Percentiles rank a stretch among this genome's conserved stretches.
Evolutionary conservation across 2,113 vertebrate species (phyloP).

Genomic region (Piaya cayana): DNA sequence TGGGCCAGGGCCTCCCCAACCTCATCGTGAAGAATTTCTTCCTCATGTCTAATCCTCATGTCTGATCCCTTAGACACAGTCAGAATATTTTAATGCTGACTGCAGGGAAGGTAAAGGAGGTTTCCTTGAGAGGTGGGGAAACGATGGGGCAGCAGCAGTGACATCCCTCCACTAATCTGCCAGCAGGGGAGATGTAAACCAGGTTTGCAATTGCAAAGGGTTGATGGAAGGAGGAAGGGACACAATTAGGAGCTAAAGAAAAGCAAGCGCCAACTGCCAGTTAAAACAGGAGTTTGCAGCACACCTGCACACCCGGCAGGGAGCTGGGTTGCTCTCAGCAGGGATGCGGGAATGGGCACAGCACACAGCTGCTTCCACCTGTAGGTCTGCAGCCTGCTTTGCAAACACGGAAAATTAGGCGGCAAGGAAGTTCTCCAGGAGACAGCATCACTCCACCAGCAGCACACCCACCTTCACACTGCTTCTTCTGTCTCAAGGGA

Average conservation of each 20-base stretch:
- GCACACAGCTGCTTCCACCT: neutral
- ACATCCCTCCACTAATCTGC: neutral
- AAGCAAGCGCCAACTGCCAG: neutral
- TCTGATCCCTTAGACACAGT: neutral
- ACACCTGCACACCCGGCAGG: neutral
- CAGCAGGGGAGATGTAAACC: neutral
- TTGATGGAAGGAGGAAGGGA: neutral
- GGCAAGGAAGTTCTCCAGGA: neutral
- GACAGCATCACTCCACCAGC: neutral
- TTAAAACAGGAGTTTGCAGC: neutral
- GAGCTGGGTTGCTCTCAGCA: neutral
- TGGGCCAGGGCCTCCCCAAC: too few species aligned
- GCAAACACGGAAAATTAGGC: neutral
- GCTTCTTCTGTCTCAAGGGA: neutral
- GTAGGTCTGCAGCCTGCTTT: neutral
- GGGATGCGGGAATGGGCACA: neutral
- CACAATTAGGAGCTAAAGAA: neutral
- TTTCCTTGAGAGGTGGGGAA: rapidly evolving
- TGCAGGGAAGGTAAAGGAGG: neutral
- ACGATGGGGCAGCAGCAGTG: neutral
- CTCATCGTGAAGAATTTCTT: too few species aligned
- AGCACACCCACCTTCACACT: neutral
- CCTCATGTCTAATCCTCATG: too few species aligned
- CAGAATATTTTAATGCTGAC: neutral
- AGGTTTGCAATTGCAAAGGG: neutral